Percentiles rank a stretch among this genome's conserved stretches.
Evolutionary conservation across 2,888 invertebrate genomes (phyloP).

Genomic region (Conchocele bisecta): DNA sequence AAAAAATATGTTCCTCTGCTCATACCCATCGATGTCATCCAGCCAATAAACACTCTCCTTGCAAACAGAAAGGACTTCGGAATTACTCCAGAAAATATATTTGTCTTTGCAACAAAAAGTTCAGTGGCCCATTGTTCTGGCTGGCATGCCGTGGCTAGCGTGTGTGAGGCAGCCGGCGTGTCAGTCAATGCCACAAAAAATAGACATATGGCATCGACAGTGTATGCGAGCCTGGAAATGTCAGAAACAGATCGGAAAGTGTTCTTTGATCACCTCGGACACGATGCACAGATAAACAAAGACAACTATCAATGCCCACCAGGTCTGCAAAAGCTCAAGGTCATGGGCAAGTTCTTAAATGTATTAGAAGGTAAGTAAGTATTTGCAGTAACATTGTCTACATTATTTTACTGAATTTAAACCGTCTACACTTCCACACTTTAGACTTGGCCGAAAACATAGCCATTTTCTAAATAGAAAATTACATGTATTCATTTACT

Average conservation of each 20-base stretch:
- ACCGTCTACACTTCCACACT: no score
- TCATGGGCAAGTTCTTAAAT: slow-evolving; percentile 52
- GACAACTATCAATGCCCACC: slow-evolving; percentile 58
- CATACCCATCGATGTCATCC: slow-evolving; percentile 44
- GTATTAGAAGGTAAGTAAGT: slow-evolving; percentile 26
- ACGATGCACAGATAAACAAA: slow-evolving; percentile 44
- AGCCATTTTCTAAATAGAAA: no score
- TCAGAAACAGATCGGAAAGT: slow-evolving; percentile 21
- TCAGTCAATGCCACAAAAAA: slow-evolving; percentile 35
- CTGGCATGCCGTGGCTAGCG: slow-evolving; percentile 47
- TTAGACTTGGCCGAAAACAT: no score
- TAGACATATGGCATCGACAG: slow-evolving; percentile 48
- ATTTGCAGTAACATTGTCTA: slow-evolving; percentile 8
- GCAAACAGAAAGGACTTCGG: slow-evolving; percentile 31
- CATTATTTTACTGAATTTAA: no score
- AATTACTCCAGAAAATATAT: slow-evolving; percentile 25
- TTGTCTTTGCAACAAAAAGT: slow-evolving; percentile 50
- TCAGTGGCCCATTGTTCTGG: slow-evolving; percentile 37
- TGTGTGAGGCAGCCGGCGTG: slow-evolving; percentile 36
- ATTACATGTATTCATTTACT: no score
- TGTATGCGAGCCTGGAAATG: slow-evolving; percentile 55
- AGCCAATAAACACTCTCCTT: slow-evolving; percentile 25
- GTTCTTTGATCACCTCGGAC: slow-evolving; percentile 51
- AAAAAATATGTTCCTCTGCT: slow-evolving; percentile 52
- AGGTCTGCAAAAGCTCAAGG: slow-evolving; percentile 37